Evolutionary conservation across 2,113 vertebrate genomes (phyloP).

Genomic region (Felis catus): F.catus_Fca126_mat1.0 CM031416.1:52725001-52725500

Average conservation of each 20-base stretch:
- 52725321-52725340: neutral
- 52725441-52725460: accelerated
- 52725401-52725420: neutral
- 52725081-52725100: neutral
- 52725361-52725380: neutral
- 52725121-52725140: neutral
- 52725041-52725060: neutral
- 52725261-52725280: neutral
- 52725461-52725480: neutral
- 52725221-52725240: neutral
- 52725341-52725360: neutral
- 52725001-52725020: neutral
- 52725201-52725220: neutral
- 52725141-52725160: neutral
- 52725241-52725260: neutral
- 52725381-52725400: neutral
- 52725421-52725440: too few relatives aligned
- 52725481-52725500: neutral
- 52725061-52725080: neutral
- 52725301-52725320: neutral
- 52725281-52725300: neutral
- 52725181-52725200: neutral
- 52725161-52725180: neutral
- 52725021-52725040: neutral
- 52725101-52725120: neutral